Evolutionary conservation across 2,888 invertebrate genomes (phyloP), one percentile per base, ranked within the genome.

Genomic region (Vesta saturnalis): DNA sequence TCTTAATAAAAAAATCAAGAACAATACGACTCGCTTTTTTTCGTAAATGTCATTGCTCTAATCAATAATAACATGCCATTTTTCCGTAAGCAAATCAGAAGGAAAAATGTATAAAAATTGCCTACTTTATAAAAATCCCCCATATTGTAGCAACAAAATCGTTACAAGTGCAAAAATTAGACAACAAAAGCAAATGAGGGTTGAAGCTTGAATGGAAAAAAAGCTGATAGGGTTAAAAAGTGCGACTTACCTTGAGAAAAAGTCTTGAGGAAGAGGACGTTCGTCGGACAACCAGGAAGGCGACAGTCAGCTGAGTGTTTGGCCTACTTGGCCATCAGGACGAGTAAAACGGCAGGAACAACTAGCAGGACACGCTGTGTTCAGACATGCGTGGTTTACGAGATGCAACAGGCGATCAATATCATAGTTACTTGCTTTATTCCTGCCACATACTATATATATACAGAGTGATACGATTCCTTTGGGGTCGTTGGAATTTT

Each of bases 331-430:
- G 75, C 70, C 72, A 60, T 49, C 72, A 76, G 75, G 76, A 73
- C 68, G 68, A 71, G 64, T 66, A 67, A 69, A 70, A 59, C 67
- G 61, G 69, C 69, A 64, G 66, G 64, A 70, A 64, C 70, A 64
- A 70, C 75, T 76, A 78, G 77, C 78, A 78, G 79, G 78, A 78
- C 80, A 80, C 73, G 79, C 77, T 77, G 76, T 70, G 70, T 68
- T 64, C 72, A 72, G 74, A 76, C 79, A 65, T 68, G 79, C 78
- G 80, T 73, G 62, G 10, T 76, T 35, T 1, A 6, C 14, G 39
- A 63, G 67, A 74, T 74, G 77, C 77, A 82, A 82, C 82, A 82
- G 82, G 82, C 81, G 80, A 82, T 82, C 82, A 80, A 81, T 81
- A 81, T 77, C 75, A 64, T 46, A 67, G 69, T 58, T 57, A 60